Evolutionary conservation across 2,888 invertebrate genomes (phyloP), one percentile per base, ranked within the genome.

Genomic region (Venusia cambrica): DNA sequence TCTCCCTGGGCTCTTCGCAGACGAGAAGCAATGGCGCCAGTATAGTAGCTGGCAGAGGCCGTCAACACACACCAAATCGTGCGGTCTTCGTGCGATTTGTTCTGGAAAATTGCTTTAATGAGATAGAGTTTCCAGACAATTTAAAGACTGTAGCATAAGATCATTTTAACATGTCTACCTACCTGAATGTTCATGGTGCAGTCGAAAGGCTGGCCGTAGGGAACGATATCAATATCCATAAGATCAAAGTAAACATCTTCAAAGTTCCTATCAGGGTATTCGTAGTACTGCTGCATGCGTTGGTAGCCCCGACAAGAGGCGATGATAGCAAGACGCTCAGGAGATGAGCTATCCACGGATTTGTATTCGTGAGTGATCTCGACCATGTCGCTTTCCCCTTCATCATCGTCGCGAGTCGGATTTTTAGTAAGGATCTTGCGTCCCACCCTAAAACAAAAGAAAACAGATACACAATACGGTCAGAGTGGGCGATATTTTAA

Each of bases 321-420:
- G 48, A 91, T 88, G 3, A 93, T 89, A 0, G 92, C 89, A 24
- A 90, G 73, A 5, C 92, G 84, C 67, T 93, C 93, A 4, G 90
- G 90, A 24, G 90, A 88, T 0, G 90, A 85, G 29, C 89, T 91
- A 59, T 91, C 91, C 18, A 81, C 77, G 16, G 89, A 87, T 70
- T 93, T 92, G 67, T 92, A 93, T 42, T 88, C 83, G 35, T 87
- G 78, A 1, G 92, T 92, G 12, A 93, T 89, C 55, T 93, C 91
- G 54, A 90, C 78, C 75, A 91, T 80, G 50, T 92, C 92, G 20
- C 88, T 84, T 45, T 92, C 90, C 4, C 90, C 90, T 53, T 88
- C 87, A 39, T 92, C 91, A 46, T 92, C 91, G 43, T 91, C 90
- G 5, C 84, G 74, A 44, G 83, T 89, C 0, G 89, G 87, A 48